Evolutionary conservation across 1,140 invertebrate genomes (phyloP).

Genomic region (Protaetia brevitarsis): DNA sequence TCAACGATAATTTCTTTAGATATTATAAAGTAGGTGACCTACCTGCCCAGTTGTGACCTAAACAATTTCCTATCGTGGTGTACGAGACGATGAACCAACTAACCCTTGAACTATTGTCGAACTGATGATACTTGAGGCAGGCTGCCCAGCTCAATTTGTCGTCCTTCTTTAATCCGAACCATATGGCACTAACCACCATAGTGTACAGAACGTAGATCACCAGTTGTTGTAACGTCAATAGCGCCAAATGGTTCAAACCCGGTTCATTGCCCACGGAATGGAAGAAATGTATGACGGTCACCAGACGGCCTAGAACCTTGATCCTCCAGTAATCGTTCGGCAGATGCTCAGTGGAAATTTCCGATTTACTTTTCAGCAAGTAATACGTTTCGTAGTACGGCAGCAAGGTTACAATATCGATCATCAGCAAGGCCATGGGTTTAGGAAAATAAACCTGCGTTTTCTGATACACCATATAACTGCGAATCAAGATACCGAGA

Average conservation of each 20-base stretch:
- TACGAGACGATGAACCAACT: not conserved
- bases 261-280: not conserved
- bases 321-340: not conserved
- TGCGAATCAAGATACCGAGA: not conserved
- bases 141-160: not conserved
- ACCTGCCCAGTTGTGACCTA: constrained; percentile 4
- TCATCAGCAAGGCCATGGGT: not conserved
- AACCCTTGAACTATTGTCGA: not conserved
- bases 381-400: constrained; percentile 17
- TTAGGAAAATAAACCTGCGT: not conserved
- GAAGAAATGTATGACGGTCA: not conserved
- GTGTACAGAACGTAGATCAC: not conserved
- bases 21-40: not conserved
- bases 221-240: not conserved
- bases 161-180: not conserved
- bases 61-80: not conserved
- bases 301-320: not conserved
- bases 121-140: not conserved
- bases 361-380: constrained; percentile 1
- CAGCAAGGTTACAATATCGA: not conserved
- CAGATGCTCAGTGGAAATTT: not conserved
- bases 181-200: not conserved
- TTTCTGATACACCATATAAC: not conserved
- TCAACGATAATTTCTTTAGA: too few species aligned
- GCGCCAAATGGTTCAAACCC: not conserved